phyloP scores from a whole-genome alignment of 1,140 invertebrate genomes.

The Phthorimaea operculella region DNA sequence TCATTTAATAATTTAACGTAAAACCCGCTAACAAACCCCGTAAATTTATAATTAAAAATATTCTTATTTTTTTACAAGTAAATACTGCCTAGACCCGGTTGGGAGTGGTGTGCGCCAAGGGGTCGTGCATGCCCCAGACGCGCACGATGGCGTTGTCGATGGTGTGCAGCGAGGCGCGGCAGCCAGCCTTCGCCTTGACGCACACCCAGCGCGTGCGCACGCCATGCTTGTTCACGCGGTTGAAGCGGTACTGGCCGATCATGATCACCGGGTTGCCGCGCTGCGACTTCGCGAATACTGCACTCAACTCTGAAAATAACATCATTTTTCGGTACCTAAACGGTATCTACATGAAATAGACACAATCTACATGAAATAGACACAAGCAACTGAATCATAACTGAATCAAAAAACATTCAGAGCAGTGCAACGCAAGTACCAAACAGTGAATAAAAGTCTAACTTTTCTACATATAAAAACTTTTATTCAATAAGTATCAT shows the following conservation, averaged over 20 bases:
- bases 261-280: slow-evolving; percentile 55
- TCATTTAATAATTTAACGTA: too few relatives aligned
- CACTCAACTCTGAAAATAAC: slow-evolving; percentile 10
- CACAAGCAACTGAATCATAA: slow-evolving; percentile 24
- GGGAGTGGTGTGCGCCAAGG: slow-evolving; percentile 50
- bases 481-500: too few relatives aligned
- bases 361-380: slow-evolving; percentile 41
- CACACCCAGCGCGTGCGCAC: slow-evolving; percentile 47
- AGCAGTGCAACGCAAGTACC: too few relatives aligned
- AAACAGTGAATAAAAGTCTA: too few relatives aligned
- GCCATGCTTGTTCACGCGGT: slow-evolving; percentile 48
- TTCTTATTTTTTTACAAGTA: slow-evolving; percentile 29
- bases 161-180: slow-evolving; percentile 45
- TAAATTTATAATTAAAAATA: too few relatives aligned
- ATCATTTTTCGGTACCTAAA: too few relatives aligned
- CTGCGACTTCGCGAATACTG: slow-evolving; percentile 28
- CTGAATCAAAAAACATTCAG: too few relatives aligned
- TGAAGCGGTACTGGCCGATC: slow-evolving; percentile 50
- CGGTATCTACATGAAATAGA: too few relatives aligned
- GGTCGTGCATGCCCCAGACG: slow-evolving; percentile 50
- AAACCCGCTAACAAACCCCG: too few relatives aligned
- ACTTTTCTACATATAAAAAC: too few relatives aligned
- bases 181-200: slow-evolving; percentile 51
- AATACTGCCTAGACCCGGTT: slow-evolving; percentile 44
- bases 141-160: slow-evolving; percentile 48